A percentile compares a stretch with the other conserved stretches of the same genome.
phyloP scores from a whole-genome alignment of 2,797 vertebrate genomes.

The Crax fasciolata region DNA sequence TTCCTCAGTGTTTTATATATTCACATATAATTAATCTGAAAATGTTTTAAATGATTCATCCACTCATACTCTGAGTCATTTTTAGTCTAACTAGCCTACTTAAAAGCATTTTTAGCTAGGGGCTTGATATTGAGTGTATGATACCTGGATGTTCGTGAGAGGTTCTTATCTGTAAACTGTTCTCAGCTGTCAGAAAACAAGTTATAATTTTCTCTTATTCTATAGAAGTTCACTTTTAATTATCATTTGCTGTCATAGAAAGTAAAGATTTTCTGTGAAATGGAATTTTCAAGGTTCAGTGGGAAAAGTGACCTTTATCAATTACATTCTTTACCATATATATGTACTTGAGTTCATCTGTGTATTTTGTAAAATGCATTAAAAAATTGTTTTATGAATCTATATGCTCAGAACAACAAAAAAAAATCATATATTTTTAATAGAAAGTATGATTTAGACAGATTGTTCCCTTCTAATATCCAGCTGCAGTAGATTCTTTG shows the following conservation, averaged over 20 bases:
- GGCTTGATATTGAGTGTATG: not conserved
- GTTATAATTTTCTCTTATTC: not conserved
- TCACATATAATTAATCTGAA: not conserved
- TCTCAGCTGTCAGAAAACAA: not conserved
- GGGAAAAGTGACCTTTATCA: not conserved
- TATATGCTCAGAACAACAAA: not conserved
- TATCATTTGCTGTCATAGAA: not conserved
- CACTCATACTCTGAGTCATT: conserved; percentile 56
- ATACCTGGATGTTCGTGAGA: not conserved
- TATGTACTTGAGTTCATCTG: not conserved
- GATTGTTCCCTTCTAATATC: not conserved
- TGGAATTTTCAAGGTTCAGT: not conserved
- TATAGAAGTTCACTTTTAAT: not conserved
- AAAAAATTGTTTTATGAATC: not conserved
- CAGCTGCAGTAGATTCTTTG: not conserved
- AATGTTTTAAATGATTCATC: conserved; percentile 43
- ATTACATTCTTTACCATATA: not conserved
- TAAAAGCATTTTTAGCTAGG: conserved; percentile 17
- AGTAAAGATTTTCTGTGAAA: not conserved
- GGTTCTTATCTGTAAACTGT: not conserved
- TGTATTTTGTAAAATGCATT: not conserved
- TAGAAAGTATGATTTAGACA: not conserved
- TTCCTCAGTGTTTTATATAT: not conserved
- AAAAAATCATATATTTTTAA: not conserved
- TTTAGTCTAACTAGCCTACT: conserved; percentile 31